Evolutionary conservation across 2,888 invertebrate genomes (phyloP), one percentile per base, ranked within the genome.

Genomic region (Clepsis dumicolana): DNA sequence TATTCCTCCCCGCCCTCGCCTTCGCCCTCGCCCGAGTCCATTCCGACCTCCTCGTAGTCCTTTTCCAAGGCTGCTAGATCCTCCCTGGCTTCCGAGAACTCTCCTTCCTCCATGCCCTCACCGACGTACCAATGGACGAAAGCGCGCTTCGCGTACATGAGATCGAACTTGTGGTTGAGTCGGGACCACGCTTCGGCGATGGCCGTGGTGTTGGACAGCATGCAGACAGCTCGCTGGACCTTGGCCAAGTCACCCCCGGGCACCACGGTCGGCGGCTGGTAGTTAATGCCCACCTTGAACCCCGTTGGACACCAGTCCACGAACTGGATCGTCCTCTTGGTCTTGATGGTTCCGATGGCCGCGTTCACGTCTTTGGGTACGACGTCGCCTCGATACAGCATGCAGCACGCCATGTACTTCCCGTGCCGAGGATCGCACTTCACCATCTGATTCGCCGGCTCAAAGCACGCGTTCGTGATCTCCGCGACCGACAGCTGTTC

Each of bases 141-240:
- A 24, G 98, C 98, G 77, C 98, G 95, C 94, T 98, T 98, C 79
- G 98, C 98, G 85, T 98, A 99, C 98, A 98, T 98, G 78, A 98
- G 94, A 88, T 98, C 98, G 86, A 98, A 98, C 90, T 98, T 98
- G 88, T 98, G 98, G 89, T 99, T 98, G 71, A 99, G 95, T 78
- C 98, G 96, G 64, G 98, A 98, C 98, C 98, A 99, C 50, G 98
- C 98, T 86, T 99, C 98, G n/a, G 98, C 98, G 81, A 99, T 98
- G 71, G 98, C 98, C 0, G 98, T 99, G 56, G 98, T 99, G 96
- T 99, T 99, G 64, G 98, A 98, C 84, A 99, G 93, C 98, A 98
- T 99, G 94, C 99, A 99, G 2, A 99, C 98, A 16, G 98, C 98
- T 50, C 98, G 95, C 84, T 98, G 98, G 0, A 98, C 98, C 90